Evolutionary conservation across 2,888 invertebrate species (phyloP).

Genomic region (Laothoe populi): DNA sequence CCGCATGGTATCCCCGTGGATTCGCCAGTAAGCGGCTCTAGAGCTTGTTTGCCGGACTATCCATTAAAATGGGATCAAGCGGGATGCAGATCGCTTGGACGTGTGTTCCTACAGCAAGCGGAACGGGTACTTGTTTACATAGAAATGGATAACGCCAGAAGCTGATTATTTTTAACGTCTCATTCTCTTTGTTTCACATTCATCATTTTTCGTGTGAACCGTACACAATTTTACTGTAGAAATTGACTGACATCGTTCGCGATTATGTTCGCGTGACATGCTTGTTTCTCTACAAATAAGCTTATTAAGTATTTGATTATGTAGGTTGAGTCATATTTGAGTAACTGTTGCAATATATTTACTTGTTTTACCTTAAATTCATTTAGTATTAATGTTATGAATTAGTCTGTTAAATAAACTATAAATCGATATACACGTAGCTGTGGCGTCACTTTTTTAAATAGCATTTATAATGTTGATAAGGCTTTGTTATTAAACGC

Average conservation of each 20-base stretch:
- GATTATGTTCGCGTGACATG: background rate
- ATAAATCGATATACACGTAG: background rate
- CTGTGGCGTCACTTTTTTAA: background rate
- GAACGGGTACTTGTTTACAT: constrained; percentile 50
- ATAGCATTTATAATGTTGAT: constrained; percentile 1
- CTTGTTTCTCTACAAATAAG: background rate
- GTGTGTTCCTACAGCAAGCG: constrained; percentile 49
- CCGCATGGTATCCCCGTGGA: constrained; percentile 76
- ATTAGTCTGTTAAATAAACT: background rate
- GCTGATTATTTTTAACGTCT: constrained; percentile 16
- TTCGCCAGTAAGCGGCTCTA: constrained; percentile 80
- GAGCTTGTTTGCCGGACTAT: constrained; percentile 83
- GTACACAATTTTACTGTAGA: background rate
- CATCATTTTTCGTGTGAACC: constrained; percentile 18
- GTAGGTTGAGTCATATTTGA: background rate
- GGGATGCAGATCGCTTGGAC: constrained; percentile 82
- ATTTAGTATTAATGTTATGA: background rate
- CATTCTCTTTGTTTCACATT: constrained; percentile 17
- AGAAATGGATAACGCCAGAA: constrained; percentile 46
- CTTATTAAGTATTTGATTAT: background rate
- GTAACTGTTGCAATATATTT: background rate
- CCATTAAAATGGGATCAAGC: constrained; percentile 84
- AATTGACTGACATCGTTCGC: background rate
- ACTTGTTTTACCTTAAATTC: background rate
- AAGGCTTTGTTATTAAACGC: background rate